phyloP scores from a whole-genome alignment of 2,888 invertebrate species.

The Dexiosoma caninum region DNA sequence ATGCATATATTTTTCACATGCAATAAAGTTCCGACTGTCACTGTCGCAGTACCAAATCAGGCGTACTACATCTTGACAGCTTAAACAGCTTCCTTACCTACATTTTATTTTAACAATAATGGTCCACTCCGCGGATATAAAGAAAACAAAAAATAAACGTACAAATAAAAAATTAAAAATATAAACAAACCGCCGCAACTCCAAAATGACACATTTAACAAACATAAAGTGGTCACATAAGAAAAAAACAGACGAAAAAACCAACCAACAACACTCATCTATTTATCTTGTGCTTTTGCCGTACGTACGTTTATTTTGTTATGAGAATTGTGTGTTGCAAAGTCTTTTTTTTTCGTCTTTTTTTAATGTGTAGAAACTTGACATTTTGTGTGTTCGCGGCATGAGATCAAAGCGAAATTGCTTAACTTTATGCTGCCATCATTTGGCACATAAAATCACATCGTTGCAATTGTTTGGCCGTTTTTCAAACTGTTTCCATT shows the following conservation, averaged over 20 bases:
- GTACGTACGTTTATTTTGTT: conserved; percentile 11
- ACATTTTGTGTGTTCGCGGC: conserved; percentile 64
- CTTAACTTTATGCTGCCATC: conserved; percentile 67
- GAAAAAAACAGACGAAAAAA: not conserved
- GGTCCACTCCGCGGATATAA: conserved; percentile 14
- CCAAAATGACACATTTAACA: conserved; percentile 40
- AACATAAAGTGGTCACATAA: conserved; percentile 44
- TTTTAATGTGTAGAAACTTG: conserved; percentile 60
- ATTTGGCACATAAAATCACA: conserved; percentile 70
- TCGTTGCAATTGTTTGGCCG: conserved; percentile 63
- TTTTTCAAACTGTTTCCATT: conserved; percentile 57
- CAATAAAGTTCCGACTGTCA: conserved; percentile 37
- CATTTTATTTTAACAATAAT: conserved; percentile 37
- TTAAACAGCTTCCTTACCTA: conserved; percentile 62
- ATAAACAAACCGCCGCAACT: conserved; percentile 51
- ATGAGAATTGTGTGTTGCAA: conserved; percentile 21
- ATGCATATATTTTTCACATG: not conserved
- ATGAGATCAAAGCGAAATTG: conserved; percentile 59
- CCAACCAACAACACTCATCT: too few relatives aligned
- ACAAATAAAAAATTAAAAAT: conserved; percentile 41
- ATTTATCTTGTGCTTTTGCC: conserved; percentile 37
- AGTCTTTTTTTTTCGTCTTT: conserved; percentile 20
- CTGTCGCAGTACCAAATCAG: conserved; percentile 47
- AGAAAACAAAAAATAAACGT: not conserved
- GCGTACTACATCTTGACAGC: conserved; percentile 60